Evolutionary conservation across 2,797 vertebrate genomes (phyloP), one percentile per base, ranked within the genome.

Genomic region (Tenualosa ilisha): DNA sequence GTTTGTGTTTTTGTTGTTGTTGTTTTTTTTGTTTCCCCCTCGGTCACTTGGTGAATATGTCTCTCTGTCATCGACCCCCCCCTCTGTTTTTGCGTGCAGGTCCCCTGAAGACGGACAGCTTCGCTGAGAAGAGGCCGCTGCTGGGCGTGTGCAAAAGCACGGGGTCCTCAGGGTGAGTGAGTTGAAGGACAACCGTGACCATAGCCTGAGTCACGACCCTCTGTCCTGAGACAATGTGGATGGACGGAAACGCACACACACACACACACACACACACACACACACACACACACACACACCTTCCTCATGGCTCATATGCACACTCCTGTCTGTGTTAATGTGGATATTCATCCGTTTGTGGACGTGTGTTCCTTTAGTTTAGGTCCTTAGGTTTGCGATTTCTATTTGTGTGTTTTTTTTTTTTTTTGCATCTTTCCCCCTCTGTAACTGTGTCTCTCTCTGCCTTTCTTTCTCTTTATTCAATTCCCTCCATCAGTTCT

Each of bases 111-210:
- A 95, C 90, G 83, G 98, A 99, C 91, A 96, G 91, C 88, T 99
- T 99, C 91, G 95, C 97, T 22, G 97, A 99, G 92, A 99, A 99
- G 93, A 93, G 98, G 85, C 98, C 98, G 82, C 96, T 99, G 86
- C 97, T 99, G 85, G 97, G 97, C 84, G 95, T 99, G 89, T 99
- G 98, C 95, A 99, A 99, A 95, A 99, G 97, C 93, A 95, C 96
- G 26, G 98, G 98, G 87, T 99, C 98, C 86, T 97, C 97, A 68
- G 97, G 98, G 98, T 99, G 96, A 99, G 98, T 95, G 61, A 61
- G 61, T 31, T 54, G 81, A 82, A 68, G 13, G 75, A 63, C 51
- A 84, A 20, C 65, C 22, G 86, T 54, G 46, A 65, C 50, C 79
- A 81, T 50, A 75, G 65, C 85, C 81, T 68, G 37, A 81, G 65